phyloP scores from a whole-genome alignment of 2,888 invertebrate species.

The Dasysyrphus tricinctus region DNA sequence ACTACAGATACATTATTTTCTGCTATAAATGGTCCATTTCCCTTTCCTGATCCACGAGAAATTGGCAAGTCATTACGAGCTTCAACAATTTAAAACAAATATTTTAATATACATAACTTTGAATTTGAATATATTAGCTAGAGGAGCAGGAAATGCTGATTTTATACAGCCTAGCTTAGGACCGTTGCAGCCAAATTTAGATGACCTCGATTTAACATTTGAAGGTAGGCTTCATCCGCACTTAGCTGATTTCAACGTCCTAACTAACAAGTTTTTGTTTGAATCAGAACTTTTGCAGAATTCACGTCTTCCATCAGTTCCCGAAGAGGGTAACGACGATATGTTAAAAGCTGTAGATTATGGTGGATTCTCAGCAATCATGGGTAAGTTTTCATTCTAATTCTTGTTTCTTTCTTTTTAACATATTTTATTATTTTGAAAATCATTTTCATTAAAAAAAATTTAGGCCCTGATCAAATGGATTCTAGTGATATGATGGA shows the following conservation, averaged over 20 bases:
- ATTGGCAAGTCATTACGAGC: constrained; percentile 87
- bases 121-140: constrained; percentile 79
- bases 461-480: constrained; percentile 79
- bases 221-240: constrained; percentile 85
- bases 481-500: constrained; percentile 81
- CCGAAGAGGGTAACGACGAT: constrained; percentile 86
- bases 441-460: not conserved
- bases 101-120: not conserved
- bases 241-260: not conserved
- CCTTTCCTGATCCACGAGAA: constrained; percentile 98
- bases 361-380: constrained; percentile 79
- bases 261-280: constrained; percentile 20
- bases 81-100: not conserved
- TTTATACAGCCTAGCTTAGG: constrained; percentile 99
- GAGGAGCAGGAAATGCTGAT: constrained; percentile 94
- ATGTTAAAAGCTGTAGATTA: constrained; percentile 84
- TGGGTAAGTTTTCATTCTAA: constrained; percentile 76
- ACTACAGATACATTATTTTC: constrained; percentile 96
- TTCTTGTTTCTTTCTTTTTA: not conserved
- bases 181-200: constrained; percentile 97
- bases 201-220: constrained; percentile 94
- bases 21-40: constrained; percentile 91
- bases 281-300: constrained; percentile 81
- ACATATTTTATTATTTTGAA: not conserved
- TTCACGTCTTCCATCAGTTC: constrained; percentile 86